Base-by-base conservation (phyloP, 2,797 vertebrate genomes). In the Numenius phaeopus region DNA sequence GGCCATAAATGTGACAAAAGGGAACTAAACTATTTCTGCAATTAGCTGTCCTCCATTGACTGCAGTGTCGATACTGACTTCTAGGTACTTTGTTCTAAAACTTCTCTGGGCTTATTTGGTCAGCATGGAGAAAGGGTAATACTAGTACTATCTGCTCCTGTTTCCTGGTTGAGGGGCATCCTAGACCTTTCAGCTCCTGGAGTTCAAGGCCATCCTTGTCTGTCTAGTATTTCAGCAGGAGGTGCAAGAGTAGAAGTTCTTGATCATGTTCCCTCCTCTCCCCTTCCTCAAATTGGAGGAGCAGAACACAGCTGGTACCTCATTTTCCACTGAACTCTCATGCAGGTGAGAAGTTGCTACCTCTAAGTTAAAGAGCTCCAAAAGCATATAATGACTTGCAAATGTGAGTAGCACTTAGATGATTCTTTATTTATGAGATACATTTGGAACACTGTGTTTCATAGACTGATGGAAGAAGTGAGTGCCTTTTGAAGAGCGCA, bases 361-460 rank as follows among this genome's bases (percentile, higher is more conserved):
- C 42, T 89, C 55, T 42, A 4, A 59, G 19, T 21, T 66, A 70
- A 76, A 92, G 40, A 65, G 29, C 17, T 90, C 16, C 55, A 84
- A 71, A 90, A 85, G 14, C 34, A 82, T 42, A 55, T 82, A 93
- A 95, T 78, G 54, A 54, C 80, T 89, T 90, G 84, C 52, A 95
- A 92, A 96, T 90, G n/a, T 58, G 37, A 91, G 24, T 61, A 75
- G 66, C 57, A 73, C 42, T 87, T 71, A 67, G 27, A 59, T 79
- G 14, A 79, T 85, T 50, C 57, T 95, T 89, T 87, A 82, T 93
- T 95, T 89, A 92, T 85, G 55, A 92, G 64, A 83, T 72, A 52
- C 29, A 40, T 70, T 96, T 90, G 55, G 88, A 94, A 94, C 90
- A 84, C 1, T 58, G 49, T 66, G 77, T 97, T 90, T 92, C 89